Conservation (phyloP, 2,113 vertebrate genomes). For the Synodontis membranacea region DNA sequence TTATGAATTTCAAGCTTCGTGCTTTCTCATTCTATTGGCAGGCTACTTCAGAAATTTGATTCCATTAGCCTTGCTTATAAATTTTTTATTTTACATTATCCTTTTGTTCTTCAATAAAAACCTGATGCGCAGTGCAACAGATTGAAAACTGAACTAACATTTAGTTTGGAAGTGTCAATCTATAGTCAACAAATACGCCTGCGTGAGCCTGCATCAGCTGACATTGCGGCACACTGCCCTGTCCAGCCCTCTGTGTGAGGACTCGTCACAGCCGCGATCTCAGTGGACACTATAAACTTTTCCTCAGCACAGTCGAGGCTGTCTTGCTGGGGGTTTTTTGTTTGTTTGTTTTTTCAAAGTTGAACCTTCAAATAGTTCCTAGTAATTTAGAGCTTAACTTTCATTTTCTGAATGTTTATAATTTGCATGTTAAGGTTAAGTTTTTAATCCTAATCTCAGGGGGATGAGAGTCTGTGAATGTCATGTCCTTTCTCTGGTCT, state of each 20-base stretch:
- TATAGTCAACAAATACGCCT: background rate
- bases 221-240: background rate
- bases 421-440: background rate
- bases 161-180: background rate
- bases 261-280: background rate
- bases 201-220: background rate
- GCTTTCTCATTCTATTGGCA: too few species aligned
- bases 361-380: background rate
- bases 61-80: too few species aligned
- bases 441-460: background rate
- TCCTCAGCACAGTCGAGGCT: background rate
- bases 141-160: background rate
- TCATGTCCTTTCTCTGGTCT: background rate
- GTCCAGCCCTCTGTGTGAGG: background rate
- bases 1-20: too few species aligned
- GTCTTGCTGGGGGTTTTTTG: too few species aligned
- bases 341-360: background rate
- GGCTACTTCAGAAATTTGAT: too few species aligned
- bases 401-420: background rate
- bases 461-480: background rate
- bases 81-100: background rate
- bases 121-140: background rate
- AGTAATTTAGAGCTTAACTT: background rate
- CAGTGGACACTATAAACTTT: slow-evolving; percentile 1
- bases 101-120: background rate